phyloP scores from a whole-genome alignment of 2,888 invertebrate genomes.

The Stomorhina lunata region DNA sequence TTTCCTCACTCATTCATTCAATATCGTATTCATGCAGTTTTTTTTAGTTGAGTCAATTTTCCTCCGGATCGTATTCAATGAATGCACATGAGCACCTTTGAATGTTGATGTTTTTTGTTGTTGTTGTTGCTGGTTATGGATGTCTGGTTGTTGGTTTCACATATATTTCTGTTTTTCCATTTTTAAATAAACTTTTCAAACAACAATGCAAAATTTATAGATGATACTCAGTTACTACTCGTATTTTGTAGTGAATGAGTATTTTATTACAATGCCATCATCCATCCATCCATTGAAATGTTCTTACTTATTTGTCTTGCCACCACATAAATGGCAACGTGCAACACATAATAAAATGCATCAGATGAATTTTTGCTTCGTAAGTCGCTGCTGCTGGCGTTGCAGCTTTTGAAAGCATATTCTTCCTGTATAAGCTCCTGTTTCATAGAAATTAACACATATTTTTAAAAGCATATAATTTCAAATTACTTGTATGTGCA shows the following conservation, averaged over 20 bases:
- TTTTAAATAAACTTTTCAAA: background rate
- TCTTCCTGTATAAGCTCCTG: conserved; percentile 37
- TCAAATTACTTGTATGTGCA: background rate
- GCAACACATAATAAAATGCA: conserved; percentile 9
- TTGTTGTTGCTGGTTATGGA: conserved; percentile 1
- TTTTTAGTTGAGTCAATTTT: background rate
- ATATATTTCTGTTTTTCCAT: background rate
- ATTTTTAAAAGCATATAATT: conserved; percentile 16
- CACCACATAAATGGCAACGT: conserved; percentile 13
- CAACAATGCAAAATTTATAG: conserved; percentile 40
- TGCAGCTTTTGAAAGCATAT: background rate
- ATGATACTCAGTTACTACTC: background rate
- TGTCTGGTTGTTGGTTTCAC: conserved; percentile 33
- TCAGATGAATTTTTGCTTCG: conserved; percentile 19
- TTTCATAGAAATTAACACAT: conserved; percentile 25
- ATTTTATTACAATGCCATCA: conserved; percentile 38
- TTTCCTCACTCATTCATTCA: background rate
- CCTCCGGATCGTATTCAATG: background rate
- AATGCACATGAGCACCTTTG: conserved; percentile 44
- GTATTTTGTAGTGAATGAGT: background rate
- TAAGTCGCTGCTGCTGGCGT: too few species aligned
- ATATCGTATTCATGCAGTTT: conserved; percentile 7
- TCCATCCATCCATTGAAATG: background rate
- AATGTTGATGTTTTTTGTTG: conserved; percentile 2
- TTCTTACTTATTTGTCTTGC: too few species aligned